Base-by-base conservation (phyloP, 2,888 invertebrate genomes). In the Diaphora mendica region DNA sequence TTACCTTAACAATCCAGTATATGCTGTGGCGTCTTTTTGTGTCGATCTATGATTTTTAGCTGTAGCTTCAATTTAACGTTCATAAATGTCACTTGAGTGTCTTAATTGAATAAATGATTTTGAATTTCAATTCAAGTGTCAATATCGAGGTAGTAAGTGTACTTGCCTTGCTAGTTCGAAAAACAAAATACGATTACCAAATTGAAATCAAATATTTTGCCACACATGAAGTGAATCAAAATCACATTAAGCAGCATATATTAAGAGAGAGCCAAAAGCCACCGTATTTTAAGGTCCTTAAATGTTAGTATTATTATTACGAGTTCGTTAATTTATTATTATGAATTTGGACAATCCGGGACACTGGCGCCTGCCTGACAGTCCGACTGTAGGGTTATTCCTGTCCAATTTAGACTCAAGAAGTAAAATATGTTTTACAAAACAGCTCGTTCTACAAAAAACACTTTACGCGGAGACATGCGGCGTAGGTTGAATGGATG, bases 401-500 rank as follows among this genome's bases (percentile, higher is more conserved):
- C 76, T 75, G 74, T 78, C 75, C 80, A 80, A 83, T 83, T 86
- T 86, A 79, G 79, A 85, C 68, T 79, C 76, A 85, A 89, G 87
- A 86, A 87, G 80, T 81, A 79, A 86, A 88, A 84, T 80, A 82
- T 86, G 86, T 87, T 84, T 82, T 78, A 82, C 84, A 85, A 83
- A 85, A 81, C 82, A 81, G 77, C 77, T 68, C 77, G 71, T 78
- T 81, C 80, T 82, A 85, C 81, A 55, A 88, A 89, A 90, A 88
- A 88, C 83, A 76, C 71, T 62, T 78, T 79, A 76, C 86, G 83
- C 81, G 82, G 81, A 86, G 85, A 87, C 84, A 88, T 90, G 84
- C 81, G 79, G 77, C 82, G 62, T 70, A 86, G 84, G 86, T 85
- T 86, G 88, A 88, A 89, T 91, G 89, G 89, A 91, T 90, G 88